Evolutionary conservation across 1,140 invertebrate species (phyloP), one percentile per base, ranked within the genome.

Genomic region (Muscidifurax raptorellus): DNA sequence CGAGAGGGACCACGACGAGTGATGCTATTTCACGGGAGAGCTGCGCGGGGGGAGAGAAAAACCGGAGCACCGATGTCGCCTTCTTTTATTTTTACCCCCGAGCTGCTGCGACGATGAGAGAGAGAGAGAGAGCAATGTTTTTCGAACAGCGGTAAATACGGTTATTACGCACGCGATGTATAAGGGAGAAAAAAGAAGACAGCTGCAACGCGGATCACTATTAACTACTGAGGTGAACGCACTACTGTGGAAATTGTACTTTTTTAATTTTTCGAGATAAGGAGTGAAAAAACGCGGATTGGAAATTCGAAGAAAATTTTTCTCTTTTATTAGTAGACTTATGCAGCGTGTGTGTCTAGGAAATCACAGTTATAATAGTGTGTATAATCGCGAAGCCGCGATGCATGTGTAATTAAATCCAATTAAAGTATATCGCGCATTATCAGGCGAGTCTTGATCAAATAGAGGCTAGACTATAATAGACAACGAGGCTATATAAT

Each of bases 51-150:
- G 15, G 22, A 15, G 22, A n/a, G 69, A 30, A 40, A 74, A 74
- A 40, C 30, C 71, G 7, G 71, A 40, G 32, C 71, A 15, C 52
- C 4, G 6, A 59, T 59, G 52, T 22, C 30, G 40, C 18, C 40
- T 40, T 10, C 15, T 15, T 67, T 66, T 83, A 75, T 75, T 77
- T 67, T 71, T 67, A 75, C 30, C 52, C 81, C 59, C 2, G 44
- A 12, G 13, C 52, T 22, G 69, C 27, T 0, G 6, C 12, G n/a
- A 69, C 67, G 67, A 40, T 40, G 36, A 40, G 36, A 69, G 10
- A 30, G 67, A 15, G 12, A 69, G n/a, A n/a, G 6, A 69, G 10
- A 30, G 67, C 28, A 28, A 69, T 69, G 66, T 69, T 30, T 30
- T 18, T 69, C 5, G 10, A 18, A 4, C 25, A 69, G 40, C 32